A percentile compares a stretch with the other conserved stretches of the same genome.
These are phyloP conservation scores for Cosmorhoe ocellata DNA, from an alignment of 2,888 invertebrate species.

Conservation along the genomic window DNA sequence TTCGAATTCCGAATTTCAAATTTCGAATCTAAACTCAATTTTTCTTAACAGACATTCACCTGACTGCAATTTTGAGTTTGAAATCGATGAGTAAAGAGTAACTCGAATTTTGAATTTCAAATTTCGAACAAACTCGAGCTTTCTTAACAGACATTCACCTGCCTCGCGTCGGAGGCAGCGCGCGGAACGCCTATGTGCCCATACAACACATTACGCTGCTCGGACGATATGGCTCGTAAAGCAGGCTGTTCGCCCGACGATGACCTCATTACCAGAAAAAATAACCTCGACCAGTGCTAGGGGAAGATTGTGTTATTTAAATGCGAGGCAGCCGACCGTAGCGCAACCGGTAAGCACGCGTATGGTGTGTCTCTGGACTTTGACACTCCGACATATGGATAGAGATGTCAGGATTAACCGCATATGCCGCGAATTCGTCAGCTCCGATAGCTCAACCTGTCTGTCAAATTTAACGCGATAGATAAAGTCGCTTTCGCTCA, in stretches of 20 bases:
- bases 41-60: slow-evolving; percentile 43
- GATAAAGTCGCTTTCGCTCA: slow-evolving; percentile 73
- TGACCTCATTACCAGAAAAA: slow-evolving; percentile 71
- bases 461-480: slow-evolving; percentile 60
- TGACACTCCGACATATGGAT: slow-evolving; percentile 52
- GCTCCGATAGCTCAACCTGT: slow-evolving; percentile 60
- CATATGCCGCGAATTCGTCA: slow-evolving; percentile 61
- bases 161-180: slow-evolving; percentile 56
- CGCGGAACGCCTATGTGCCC: slow-evolving; percentile 51
- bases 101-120: too few species aligned
- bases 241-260: slow-evolving; percentile 54
- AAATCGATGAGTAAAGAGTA: slow-evolving; percentile 51
- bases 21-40: too few species aligned
- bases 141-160: slow-evolving; percentile 51
- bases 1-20: slow-evolving; percentile 12
- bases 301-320: slow-evolving; percentile 46
- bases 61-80: too few species aligned
- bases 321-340: slow-evolving; percentile 50
- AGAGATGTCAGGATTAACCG: slow-evolving; percentile 50
- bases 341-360: slow-evolving; percentile 44
- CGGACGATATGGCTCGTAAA: slow-evolving; percentile 61
- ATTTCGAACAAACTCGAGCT: too few species aligned
- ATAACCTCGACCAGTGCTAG: slow-evolving; percentile 46
- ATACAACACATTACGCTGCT: slow-evolving; percentile 52
- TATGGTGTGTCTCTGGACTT: slow-evolving; percentile 42